phyloP scores from a whole-genome alignment of 1,140 invertebrate species.

The Thalassaphorura encarpata region DNA sequence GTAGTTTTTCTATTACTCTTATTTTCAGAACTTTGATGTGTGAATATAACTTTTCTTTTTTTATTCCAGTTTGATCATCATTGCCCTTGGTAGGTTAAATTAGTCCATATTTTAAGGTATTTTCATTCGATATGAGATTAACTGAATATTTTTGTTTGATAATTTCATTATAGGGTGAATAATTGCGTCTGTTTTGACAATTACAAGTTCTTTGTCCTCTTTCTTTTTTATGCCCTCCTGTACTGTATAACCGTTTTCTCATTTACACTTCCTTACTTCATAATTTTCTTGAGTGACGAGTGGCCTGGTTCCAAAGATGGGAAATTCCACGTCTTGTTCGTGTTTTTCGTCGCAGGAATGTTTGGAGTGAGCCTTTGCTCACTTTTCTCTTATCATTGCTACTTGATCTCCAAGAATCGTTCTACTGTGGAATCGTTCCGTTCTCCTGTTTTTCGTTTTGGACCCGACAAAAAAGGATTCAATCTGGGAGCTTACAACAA shows the following conservation, averaged over 20 bases:
- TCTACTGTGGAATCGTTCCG: slow-evolving; percentile 93
- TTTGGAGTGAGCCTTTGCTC: slow-evolving; percentile 88
- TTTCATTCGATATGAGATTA: too few species aligned
- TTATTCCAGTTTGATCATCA: too few species aligned
- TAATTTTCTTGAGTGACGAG: too few species aligned
- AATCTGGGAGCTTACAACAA: slow-evolving; percentile 81
- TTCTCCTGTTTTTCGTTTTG: slow-evolving; percentile 80
- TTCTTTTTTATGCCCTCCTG: slow-evolving; percentile 83
- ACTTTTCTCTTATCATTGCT: slow-evolving; percentile 91
- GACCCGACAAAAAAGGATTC: slow-evolving; percentile 92
- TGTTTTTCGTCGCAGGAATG: slow-evolving; percentile 95
- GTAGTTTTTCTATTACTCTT: too few species aligned
- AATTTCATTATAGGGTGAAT: slow-evolving; percentile 75
- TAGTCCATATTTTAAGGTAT: too few species aligned
- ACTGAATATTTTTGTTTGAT: too few species aligned
- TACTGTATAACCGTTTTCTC: slow-evolving; percentile 86
- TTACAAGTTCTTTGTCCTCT: slow-evolving; percentile 97
- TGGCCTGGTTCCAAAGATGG: slow-evolving; percentile 73
- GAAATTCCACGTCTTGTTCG: slow-evolving; percentile 88
- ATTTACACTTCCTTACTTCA: slow-evolving; percentile 84
- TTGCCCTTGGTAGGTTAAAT: too few species aligned
- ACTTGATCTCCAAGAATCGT: slow-evolving; percentile 81
- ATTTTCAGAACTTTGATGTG: too few species aligned
- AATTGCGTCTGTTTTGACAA: slow-evolving; percentile 97
- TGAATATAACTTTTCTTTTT: too few species aligned